Percentiles rank a stretch among this genome's conserved stretches.
Evolutionary conservation across 2,797 vertebrate species (phyloP).

Genomic region (Calcarius lapponicus): DNA sequence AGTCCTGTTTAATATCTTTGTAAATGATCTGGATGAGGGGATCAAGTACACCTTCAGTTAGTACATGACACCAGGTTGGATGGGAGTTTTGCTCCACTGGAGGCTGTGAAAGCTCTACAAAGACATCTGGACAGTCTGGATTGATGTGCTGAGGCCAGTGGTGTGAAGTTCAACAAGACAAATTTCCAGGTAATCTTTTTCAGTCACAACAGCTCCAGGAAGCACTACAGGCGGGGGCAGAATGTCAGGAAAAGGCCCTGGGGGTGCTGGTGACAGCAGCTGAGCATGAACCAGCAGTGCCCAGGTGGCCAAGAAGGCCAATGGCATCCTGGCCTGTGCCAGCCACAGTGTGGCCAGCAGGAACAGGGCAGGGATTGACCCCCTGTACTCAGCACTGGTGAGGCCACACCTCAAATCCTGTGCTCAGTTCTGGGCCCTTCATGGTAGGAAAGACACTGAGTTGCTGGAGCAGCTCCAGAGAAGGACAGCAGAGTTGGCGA

Average conservation of each 20-base stretch:
- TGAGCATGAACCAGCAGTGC: neutral
- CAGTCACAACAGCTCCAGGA: neutral
- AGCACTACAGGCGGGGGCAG: fast-evolving
- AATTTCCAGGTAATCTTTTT: neutral
- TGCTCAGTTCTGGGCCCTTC: fast-evolving
- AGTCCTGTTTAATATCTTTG: neutral
- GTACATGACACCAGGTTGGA: neutral
- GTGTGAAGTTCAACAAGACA: neutral
- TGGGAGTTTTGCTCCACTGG: too few relatives aligned
- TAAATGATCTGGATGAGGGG: fast-evolving
- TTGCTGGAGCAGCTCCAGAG: neutral
- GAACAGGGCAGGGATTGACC: neutral
- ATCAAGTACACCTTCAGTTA: fast-evolving
- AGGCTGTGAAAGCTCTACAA: neutral
- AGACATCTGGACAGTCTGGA: neutral
- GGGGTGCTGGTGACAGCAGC: neutral
- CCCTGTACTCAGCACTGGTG: fast-evolving
- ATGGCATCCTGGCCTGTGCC: neutral
- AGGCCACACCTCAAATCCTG: fast-evolving
- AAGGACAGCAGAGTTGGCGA: neutral
- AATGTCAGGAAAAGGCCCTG: neutral
- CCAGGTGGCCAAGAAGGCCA: neutral
- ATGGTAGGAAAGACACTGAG: neutral
- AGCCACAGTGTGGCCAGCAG: neutral
- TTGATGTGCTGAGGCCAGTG: neutral